Percentiles rank a stretch among this genome's conserved stretches.
phyloP scores from a whole-genome alignment of 2,113 vertebrate genomes.

The Phrynocephalus versicolor region DNA sequence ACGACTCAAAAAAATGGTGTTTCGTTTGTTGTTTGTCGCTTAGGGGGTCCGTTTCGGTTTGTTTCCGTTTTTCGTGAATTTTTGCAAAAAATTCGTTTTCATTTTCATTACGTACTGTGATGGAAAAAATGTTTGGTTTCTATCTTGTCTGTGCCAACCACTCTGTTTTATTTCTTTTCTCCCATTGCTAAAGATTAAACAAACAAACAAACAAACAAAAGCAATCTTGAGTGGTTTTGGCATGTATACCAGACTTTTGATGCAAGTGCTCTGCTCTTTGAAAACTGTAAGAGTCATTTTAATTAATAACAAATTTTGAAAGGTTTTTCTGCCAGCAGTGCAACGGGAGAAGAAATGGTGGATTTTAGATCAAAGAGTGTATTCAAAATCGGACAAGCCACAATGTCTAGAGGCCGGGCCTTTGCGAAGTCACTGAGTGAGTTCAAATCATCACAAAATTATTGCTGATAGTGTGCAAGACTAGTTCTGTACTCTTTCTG shows the following conservation, averaged over 20 bases:
- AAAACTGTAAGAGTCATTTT: background rate
- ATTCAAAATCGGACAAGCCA: background rate
- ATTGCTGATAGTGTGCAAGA: no score
- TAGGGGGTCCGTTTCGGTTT: no score
- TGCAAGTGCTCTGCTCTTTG: background rate
- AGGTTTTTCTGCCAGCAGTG: background rate
- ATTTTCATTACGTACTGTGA: no score
- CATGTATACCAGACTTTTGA: background rate
- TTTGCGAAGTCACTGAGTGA: background rate
- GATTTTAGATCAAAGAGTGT: background rate
- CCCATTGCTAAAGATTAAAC: background rate
- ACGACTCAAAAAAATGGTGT: no score
- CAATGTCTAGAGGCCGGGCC: background rate
- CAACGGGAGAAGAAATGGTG: background rate
- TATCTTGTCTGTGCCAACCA: background rate
- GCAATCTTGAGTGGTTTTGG: conserved; percentile 27
- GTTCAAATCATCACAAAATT: background rate
- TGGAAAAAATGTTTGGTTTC: conserved; percentile 5
- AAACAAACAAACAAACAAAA: background rate
- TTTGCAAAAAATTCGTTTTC: no score
- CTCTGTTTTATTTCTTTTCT: background rate
- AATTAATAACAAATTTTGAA: background rate
- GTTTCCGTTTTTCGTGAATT: no score
- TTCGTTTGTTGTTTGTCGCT: no score
- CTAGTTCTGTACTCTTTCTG: no score